Conservation (phyloP, 2,113 vertebrate species). For the Chitala chitala region DNA sequence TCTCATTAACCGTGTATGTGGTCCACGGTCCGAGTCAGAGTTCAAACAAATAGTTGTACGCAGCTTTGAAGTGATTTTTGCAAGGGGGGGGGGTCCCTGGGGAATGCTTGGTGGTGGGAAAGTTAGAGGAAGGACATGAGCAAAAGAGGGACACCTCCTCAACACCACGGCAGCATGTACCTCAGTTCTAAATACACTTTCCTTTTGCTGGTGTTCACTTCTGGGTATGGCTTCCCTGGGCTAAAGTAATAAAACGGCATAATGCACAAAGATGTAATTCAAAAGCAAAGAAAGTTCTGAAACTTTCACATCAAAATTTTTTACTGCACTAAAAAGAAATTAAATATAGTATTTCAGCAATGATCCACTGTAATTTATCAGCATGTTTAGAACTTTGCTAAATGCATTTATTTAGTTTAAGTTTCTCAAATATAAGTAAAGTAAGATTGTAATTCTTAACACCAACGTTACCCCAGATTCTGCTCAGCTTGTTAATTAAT, state of each 20-base stretch:
- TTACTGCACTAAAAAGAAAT: not conserved
- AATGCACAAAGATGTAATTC: too few relatives aligned
- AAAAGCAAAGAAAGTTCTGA: not conserved
- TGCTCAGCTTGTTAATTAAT: constrained; percentile 14
- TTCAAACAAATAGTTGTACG: constrained; percentile 45
- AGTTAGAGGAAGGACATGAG: constrained; percentile 18
- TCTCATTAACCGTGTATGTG: constrained; percentile 41
- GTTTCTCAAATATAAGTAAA: not conserved
- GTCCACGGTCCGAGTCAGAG: constrained; percentile 37
- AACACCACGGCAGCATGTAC: not conserved
- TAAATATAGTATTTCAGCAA: not conserved
- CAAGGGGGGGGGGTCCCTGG: constrained; percentile 27
- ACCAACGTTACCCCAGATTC: not conserved
- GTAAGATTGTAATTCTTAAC: not conserved
- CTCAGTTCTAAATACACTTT: not conserved
- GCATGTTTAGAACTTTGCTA: not conserved
- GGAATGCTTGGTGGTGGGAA: constrained; percentile 27
- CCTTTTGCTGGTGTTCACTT: not conserved
- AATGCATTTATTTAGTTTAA: not conserved
- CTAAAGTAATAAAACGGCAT: too few relatives aligned
- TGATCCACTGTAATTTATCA: not conserved
- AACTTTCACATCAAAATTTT: not conserved
- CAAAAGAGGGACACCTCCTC: not conserved
- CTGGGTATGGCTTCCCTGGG: too few relatives aligned
- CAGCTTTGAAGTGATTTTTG: constrained; percentile 40